Evolutionary conservation across 2,797 vertebrate species (phyloP).

Genomic region (Clarias platycephalus): DNA sequence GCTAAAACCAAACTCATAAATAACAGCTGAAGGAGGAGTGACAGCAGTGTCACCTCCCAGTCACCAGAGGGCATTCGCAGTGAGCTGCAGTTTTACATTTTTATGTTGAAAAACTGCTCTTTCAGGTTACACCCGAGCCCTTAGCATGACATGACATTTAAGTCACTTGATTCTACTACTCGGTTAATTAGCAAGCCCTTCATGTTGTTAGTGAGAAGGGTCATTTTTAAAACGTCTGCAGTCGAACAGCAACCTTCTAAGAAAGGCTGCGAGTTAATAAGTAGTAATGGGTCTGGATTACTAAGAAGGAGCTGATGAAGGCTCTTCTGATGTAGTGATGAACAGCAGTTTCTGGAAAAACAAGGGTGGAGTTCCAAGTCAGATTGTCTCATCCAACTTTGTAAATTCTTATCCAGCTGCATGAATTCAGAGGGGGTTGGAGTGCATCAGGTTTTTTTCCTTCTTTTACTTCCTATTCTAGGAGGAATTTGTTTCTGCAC

Average conservation of each 20-base stretch:
- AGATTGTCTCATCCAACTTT: background rate
- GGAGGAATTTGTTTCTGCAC: too few relatives aligned
- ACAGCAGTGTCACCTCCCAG: slow-evolving; percentile 1
- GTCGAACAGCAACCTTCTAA: background rate
- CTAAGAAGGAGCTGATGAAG: background rate
- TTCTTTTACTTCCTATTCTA: too few relatives aligned
- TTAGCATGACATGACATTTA: background rate
- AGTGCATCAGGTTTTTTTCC: too few relatives aligned
- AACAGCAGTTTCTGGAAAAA: background rate
- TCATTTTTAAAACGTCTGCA: background rate
- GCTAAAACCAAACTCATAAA: background rate
- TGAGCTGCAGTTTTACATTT: background rate
- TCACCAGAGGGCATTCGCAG: background rate
- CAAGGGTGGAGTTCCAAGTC: background rate
- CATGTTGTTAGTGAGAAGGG: background rate
- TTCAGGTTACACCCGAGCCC: background rate
- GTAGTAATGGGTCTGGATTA: background rate
- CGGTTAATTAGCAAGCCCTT: background rate
- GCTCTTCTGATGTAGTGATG: background rate
- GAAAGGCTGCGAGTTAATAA: background rate
- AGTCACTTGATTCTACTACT: background rate
- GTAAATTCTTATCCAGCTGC: background rate
- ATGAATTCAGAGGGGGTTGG: background rate
- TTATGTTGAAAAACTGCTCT: background rate
- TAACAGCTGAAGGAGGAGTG: background rate